Base-by-base conservation (phyloP, 53 echinoderm and acorn worm genomes). In the Actinopyga echinites region DNA sequence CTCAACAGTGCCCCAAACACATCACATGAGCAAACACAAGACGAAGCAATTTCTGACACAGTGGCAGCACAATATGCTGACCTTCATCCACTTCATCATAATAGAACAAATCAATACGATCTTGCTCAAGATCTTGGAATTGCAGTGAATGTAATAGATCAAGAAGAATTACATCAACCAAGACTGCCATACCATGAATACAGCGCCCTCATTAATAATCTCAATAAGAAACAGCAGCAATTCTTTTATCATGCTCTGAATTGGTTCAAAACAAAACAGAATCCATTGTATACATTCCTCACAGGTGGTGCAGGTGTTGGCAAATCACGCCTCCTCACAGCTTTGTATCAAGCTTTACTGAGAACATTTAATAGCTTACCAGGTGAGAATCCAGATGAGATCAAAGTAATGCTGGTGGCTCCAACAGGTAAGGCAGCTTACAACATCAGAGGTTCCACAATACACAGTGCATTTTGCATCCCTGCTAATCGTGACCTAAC, bases 221-320 rank as follows among this genome's bases (percentile, higher is more conserved):
- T 83, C 15, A 83, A 83, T 44, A 6, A 21, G 19, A 83, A 83
- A 45, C 83, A 83, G 31, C 63, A 35, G 29, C 23, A 83, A 65
- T 59, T 83, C n/a, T 66, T 83, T 17, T 30, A 73, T 17, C 67
- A 66, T 36, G 44, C 42, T 5, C 52, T 65, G 1, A 36, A 83
- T 20, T 83, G 43, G 49, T 58, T 37, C 35, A 64, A 65, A 40
- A 64, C 83, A 42, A 35, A 83, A 42, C 36, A 30, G 55, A 1
- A 54, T 52, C 84, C 84, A 1, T 23, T 40, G 20, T 65, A 66
- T 49, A 66, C 23, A 23, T 54, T 78, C 30, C 55, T 81, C 32
- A 81, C 36, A 21, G 82, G 82, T 35, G 62, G 62, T 28, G 82
- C 62, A 58, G 82, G 82, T 28, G 82, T 81, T 28, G 83, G 83